These are phyloP conservation scores for Strigamia maritima DNA, from an alignment of 2,888 invertebrate genomes.

Conservation along the genomic window DNA sequence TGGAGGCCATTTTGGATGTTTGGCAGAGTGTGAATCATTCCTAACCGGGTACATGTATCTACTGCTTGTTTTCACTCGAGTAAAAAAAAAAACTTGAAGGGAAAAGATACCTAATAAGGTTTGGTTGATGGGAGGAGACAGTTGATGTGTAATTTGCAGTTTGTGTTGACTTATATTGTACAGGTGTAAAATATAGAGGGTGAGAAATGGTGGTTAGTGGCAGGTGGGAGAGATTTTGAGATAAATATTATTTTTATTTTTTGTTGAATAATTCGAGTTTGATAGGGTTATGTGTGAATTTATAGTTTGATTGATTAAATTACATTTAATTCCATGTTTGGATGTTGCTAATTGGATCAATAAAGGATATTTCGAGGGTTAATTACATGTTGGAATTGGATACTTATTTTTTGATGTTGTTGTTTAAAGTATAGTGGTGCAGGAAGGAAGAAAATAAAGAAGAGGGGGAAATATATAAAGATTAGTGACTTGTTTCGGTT, in stretches of 20 bases:
- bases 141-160: neutral
- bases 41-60: neutral
- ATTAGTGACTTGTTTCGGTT: neutral
- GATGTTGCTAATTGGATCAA: neutral
- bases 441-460: neutral
- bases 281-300: neutral
- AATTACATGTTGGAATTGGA: neutral
- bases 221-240: neutral
- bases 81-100: neutral
- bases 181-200: neutral
- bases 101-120: neutral
- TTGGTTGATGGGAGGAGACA: conserved; percentile 4
- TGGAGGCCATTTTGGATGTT: neutral
- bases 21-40: neutral
- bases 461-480: neutral
- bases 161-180: neutral
- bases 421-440: neutral
- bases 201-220: neutral
- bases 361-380: neutral
- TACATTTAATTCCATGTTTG: conserved; percentile 15
- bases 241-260: neutral
- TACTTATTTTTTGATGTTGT: neutral
- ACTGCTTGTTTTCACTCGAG: neutral
- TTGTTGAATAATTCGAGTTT: neutral
- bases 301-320: neutral